Evolutionary conservation across 1,140 invertebrate genomes (phyloP), one percentile per base, ranked within the genome.

Genomic region (Bactericera cockerelli): DNA sequence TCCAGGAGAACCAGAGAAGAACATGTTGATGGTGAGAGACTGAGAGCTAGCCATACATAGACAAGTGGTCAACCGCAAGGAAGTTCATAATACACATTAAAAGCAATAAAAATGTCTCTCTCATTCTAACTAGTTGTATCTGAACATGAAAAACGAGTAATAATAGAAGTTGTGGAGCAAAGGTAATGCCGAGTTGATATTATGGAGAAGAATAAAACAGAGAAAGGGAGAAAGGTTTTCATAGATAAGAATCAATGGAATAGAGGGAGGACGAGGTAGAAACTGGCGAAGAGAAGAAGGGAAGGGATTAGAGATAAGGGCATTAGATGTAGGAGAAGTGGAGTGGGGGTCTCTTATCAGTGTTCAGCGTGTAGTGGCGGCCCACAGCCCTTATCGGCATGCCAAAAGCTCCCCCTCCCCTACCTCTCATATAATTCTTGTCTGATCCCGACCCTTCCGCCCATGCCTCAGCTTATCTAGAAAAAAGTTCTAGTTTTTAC

Each of bases 81-180:
- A 13, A 31, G 28, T 13, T 31, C 28, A 31, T 31, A 31, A 31
- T 31, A 31, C 28, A 31, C 4, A 31, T 31, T 31, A 31, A 31
- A 31, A 31, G 28, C 13, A 31, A 31, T 31, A 31, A 31, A 31
- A 31, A 31, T 31, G 4, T 31, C 28, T 4, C 28, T 31, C 28
- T 31, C 4, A 31, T 31, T 6, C 28, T 31, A 31, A 31, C 28
- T 31, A 31, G 28, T 31, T 8, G 42, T 49, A 49, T 49, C 22
- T 49, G 22, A 49, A 49, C 42, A 49, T 49, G 22, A 49, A 49
- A 49, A 49, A 49, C 42, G 42, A 19, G 42, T 49, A 49, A 49
- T 49, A 49, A 49, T 49, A 49, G 42, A 49, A 49, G 42, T 49
- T 49, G 28, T 31, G 42, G 42, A 49, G n/a, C n/a, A n/a, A n/a